Percentiles rank a stretch among this genome's conserved stretches.
These are phyloP conservation scores for Catamblyrhynchus diadema DNA, from an alignment of 2,797 vertebrate genomes.

Conservation along the genomic window DNA sequence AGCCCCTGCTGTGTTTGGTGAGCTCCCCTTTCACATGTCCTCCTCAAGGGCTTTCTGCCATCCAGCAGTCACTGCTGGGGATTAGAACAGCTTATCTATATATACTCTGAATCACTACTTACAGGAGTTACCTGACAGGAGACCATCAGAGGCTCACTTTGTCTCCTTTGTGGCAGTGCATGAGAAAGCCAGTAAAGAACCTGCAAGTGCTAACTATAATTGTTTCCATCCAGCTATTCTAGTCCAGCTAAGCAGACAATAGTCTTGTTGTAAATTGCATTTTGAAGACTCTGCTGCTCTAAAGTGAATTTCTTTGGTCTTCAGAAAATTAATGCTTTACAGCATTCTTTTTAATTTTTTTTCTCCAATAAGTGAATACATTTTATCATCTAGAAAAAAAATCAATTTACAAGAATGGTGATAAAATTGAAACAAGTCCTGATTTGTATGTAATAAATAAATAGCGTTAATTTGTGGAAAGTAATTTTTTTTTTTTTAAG, in stretches of 20 bases:
- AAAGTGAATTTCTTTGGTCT: not conserved
- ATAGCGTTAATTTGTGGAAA: not conserved
- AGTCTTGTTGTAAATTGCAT: not conserved
- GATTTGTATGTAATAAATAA: not conserved
- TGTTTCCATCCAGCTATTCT: not conserved
- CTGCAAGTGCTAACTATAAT: not conserved
- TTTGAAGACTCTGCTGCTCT: not conserved
- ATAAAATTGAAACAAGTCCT: not conserved
- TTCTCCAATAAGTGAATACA: not conserved
- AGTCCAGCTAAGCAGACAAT: not conserved
- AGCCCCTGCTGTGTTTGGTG: not conserved
- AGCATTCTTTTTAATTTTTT: not conserved
- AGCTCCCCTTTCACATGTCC: not conserved
- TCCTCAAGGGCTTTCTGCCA: not conserved
- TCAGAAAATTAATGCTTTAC: not conserved
- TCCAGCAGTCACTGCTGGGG: rapidly evolving
- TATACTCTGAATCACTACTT: not conserved
- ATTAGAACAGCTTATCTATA: not conserved
- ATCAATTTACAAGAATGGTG: not conserved
- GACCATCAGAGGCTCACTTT: not conserved
- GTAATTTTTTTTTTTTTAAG: not conserved
- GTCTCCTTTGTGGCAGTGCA: not conserved
- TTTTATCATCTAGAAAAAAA: not conserved
- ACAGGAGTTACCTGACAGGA: not conserved
- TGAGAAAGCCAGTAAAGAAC: not conserved